Evolutionary conservation across 2,888 invertebrate genomes (phyloP).

Genomic region (Cheilosia impressa): DNA sequence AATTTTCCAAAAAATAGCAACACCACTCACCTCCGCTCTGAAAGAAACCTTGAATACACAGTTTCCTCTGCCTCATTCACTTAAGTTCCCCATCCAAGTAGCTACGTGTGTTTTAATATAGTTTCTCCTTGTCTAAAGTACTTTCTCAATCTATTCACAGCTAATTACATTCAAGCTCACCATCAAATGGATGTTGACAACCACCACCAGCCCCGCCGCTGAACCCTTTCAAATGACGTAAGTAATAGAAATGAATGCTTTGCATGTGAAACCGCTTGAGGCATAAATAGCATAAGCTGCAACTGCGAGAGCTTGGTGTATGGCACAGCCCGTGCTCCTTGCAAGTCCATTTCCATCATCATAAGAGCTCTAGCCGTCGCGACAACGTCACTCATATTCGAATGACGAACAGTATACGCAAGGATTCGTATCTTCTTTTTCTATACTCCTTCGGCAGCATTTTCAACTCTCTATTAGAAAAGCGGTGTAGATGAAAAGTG

Average conservation of each 20-base stretch:
- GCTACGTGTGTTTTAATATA: constrained; percentile 29
- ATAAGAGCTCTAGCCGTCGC: constrained; percentile 25
- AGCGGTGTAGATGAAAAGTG: constrained; percentile 67
- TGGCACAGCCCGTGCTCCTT: not conserved
- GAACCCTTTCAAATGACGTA: constrained; percentile 45
- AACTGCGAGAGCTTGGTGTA: not conserved
- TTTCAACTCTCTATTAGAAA: constrained; percentile 33
- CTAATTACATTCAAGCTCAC: constrained; percentile 69
- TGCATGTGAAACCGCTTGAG: constrained; percentile 61
- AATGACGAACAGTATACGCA: constrained; percentile 21
- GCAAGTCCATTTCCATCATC: constrained; percentile 61
- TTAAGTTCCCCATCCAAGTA: constrained; percentile 17
- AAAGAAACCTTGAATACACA: not conserved
- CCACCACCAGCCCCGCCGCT: constrained; percentile 6
- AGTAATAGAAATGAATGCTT: constrained; percentile 55
- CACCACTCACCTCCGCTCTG: not conserved
- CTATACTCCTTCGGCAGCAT: not conserved
- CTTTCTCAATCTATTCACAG: constrained; percentile 65
- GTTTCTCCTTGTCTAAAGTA: constrained; percentile 36
- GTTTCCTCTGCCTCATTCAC: not conserved
- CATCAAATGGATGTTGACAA: constrained; percentile 61
- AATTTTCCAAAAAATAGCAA: too few species aligned
- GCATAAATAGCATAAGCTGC: constrained; percentile 61
- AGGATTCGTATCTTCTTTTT: constrained; percentile 25
- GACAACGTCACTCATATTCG: constrained; percentile 40